Base-by-base conservation (phyloP, 2,113 vertebrate genomes). In the Lepisosteus osseus region DNA sequence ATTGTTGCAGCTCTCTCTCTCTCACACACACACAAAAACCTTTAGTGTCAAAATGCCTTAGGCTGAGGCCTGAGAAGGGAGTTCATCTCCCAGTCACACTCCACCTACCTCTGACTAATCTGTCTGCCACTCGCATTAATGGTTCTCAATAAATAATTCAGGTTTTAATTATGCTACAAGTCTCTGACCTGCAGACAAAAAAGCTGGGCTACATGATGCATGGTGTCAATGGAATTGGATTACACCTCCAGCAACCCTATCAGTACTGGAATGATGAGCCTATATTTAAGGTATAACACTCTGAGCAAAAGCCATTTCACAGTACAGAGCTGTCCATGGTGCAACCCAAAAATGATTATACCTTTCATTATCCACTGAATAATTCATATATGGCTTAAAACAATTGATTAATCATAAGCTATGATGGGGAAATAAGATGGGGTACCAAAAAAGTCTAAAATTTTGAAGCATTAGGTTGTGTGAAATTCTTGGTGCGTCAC, bases 61-160 rank as follows among this genome's bases (percentile, higher is more conserved):
- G 5, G 47, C 9, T 51, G 47, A 51, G 5, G 47, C 47, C 9
- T 9, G 47, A 51, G 47, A 51, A 66, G 69, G 82, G 83, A 79
- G 76, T 56, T 72, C 83, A 87, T 86, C 78, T 89, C 80, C 61
- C 67, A 75, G 75, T 86, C 82, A 82, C 76, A 74, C 63, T 69
- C 67, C 67, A 69, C 77, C 79, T 72, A 70, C 77, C 77, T 89
- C 76, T 89, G 87, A 89, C 85, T 90, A 90, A 93, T 92, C 84
- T 80, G 75, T 80, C 86, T 82, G 78, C 76, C 11, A 64, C 87
- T 87, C 82, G 81, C 81, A 85, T 86, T 91, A 93, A 91, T 85
- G 85, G 79, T 67, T 87, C 73, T 81, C 86, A 86, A 94, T 96
- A 89, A 95, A 95, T 96, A 93, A 95, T 95, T 94, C 87, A 93